Conservation (phyloP, 2,888 invertebrate species). For the Philonicus albiceps region DNA sequence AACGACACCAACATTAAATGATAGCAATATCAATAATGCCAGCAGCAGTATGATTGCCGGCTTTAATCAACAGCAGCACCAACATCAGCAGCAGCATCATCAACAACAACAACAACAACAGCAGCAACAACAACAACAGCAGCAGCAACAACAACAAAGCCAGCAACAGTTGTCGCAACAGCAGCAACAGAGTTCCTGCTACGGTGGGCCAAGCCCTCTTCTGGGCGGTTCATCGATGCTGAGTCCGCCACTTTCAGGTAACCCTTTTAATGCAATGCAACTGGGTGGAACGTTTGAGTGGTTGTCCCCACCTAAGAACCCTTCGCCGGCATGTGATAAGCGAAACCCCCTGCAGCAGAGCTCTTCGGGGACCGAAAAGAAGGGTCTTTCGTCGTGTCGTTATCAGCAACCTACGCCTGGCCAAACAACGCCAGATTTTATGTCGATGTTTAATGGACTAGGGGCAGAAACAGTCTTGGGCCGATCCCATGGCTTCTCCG, state of each 20-base stretch:
- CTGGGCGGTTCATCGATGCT: conserved; percentile 55
- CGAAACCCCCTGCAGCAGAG: background rate
- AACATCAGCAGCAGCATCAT: conserved; percentile 47
- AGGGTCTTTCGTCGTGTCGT: conserved; percentile 45
- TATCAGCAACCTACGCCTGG: conserved; percentile 48
- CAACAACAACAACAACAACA: conserved; percentile 52
- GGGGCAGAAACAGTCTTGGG: conserved; percentile 43
- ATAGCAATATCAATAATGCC: conserved; percentile 10
- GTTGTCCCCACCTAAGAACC: conserved; percentile 51
- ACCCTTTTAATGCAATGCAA: conserved; percentile 48
- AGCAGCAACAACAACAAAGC: conserved; percentile 50
- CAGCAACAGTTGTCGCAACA: conserved; percentile 54
- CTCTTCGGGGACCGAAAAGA: background rate
- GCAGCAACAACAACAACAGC: conserved; percentile 48
- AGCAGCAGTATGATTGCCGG: conserved; percentile 28
- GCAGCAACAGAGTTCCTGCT: conserved; percentile 49
- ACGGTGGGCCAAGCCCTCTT: background rate
- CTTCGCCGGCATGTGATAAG: conserved; percentile 33
- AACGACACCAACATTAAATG: conserved; percentile 52
- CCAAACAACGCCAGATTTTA: conserved; percentile 48
- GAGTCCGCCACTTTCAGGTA: conserved; percentile 57
- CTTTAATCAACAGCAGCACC: conserved; percentile 43
- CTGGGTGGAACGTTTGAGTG: conserved; percentile 49
- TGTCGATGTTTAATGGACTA: conserved; percentile 51
- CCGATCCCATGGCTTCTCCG: conserved; percentile 39